phyloP scores from a whole-genome alignment of 2,113 vertebrate genomes.

The Lepisosteus osseus region DNA sequence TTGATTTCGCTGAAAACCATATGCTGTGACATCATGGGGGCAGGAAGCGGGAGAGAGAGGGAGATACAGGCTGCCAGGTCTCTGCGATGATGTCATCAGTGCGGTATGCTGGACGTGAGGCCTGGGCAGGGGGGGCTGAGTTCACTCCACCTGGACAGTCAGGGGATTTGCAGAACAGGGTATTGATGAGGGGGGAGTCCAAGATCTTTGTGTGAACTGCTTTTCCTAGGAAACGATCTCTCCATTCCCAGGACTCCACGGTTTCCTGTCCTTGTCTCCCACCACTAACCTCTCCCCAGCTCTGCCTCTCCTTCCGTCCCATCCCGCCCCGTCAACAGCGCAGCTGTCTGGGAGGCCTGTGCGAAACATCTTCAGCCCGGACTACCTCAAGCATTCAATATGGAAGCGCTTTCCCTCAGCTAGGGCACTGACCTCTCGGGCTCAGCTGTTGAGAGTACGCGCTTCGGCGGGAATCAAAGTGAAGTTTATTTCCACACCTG shows the following conservation, averaged over 20 bases:
- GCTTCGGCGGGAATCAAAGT: no score
- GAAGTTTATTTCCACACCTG: no score
- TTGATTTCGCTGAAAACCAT: constrained; percentile 74
- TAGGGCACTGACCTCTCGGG: no score
- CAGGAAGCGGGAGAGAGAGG: constrained; percentile 57
- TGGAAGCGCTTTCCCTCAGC: no score
- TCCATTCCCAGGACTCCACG: background rate
- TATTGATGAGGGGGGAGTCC: background rate
- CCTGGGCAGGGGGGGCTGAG: constrained; percentile 41
- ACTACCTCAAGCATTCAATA: no score
- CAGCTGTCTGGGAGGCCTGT: no score
- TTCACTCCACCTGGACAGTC: constrained; percentile 70
- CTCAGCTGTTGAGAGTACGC: no score
- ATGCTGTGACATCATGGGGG: constrained; percentile 77
- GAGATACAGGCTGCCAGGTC: constrained; percentile 63
- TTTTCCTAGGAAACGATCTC: constrained; percentile 34
- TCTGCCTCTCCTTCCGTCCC: no score
- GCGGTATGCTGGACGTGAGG: constrained; percentile 66
- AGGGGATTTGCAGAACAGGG: constrained; percentile 21
- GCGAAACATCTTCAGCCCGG: no score
- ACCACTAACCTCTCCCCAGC: no score
- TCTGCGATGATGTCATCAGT: constrained; percentile 70
- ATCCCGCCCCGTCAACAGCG: no score
- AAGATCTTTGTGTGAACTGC: constrained; percentile 30
- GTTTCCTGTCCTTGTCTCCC: no score